phyloP scores from a whole-genome alignment of 2,113 vertebrate genomes.

The mouse (Mus musculus) region GRCm39 chr8:60669501-60670000 shows the following conservation, averaged over 20 bases:
- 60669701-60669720: neutral
- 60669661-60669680: neutral
- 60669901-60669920: neutral
- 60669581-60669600: neutral
- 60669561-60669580: neutral
- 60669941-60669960: neutral
- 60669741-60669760: neutral
- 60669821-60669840: neutral
- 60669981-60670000: neutral
- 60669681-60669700: neutral
- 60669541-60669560: neutral
- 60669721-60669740: neutral
- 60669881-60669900: too few relatives aligned
- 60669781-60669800: too few relatives aligned
- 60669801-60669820: neutral
- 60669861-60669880: neutral
- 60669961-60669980: neutral
- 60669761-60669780: neutral
- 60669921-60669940: too few relatives aligned
- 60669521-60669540: neutral
- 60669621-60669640: neutral
- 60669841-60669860: neutral
- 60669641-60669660: neutral
- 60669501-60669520: neutral
- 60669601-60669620: conserved; percentile 34